Evolutionary conservation across 1,140 invertebrate genomes (phyloP).

Genomic region (Phymastichus coffea): DNA sequence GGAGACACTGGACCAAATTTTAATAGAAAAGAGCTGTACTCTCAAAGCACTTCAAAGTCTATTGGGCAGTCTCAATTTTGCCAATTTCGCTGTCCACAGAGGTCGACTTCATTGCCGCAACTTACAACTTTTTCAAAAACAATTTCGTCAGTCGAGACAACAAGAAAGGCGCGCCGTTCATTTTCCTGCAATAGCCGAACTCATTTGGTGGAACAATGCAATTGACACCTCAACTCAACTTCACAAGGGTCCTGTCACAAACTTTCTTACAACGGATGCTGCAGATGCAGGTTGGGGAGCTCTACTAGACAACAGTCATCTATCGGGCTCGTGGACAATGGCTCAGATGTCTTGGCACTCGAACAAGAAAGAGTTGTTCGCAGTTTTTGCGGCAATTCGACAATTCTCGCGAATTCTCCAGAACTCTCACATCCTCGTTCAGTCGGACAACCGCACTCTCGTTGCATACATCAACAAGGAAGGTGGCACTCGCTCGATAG

Average conservation of each 20-base stretch:
- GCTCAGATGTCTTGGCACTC: too few species aligned
- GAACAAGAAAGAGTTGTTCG: slow-evolving; percentile 32
- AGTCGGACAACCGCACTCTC: slow-evolving; percentile 35
- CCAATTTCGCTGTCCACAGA: too few species aligned
- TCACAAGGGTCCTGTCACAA: slow-evolving; percentile 13
- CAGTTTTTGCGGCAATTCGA: slow-evolving; percentile 26
- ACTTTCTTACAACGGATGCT: slow-evolving; percentile 28
- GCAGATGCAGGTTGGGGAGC: slow-evolving; percentile 34
- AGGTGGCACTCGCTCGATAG: too few species aligned
- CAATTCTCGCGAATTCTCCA: slow-evolving; percentile 12
- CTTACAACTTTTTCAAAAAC: slow-evolving; percentile 16
- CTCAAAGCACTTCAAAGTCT: too few species aligned
- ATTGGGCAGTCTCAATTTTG: too few species aligned
- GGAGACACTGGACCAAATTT: too few species aligned
- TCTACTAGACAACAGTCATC: slow-evolving; percentile 20
- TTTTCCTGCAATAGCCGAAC: not conserved
- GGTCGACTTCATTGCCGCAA: slow-evolving; percentile 28
- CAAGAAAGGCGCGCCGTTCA: slow-evolving; percentile 2
- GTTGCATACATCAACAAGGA: too few species aligned
- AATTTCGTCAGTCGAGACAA: slow-evolving; percentile 18
- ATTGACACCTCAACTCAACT: not conserved
- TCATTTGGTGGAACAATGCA: slow-evolving; percentile 21
- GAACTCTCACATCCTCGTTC: slow-evolving; percentile 27
- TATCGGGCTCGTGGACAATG: slow-evolving; percentile 26
- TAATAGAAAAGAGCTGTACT: too few species aligned